These are phyloP conservation scores for Saimiri boliviensis DNA, from an alignment of 2,113 vertebrate species.

Conservation along the genomic window DNA sequence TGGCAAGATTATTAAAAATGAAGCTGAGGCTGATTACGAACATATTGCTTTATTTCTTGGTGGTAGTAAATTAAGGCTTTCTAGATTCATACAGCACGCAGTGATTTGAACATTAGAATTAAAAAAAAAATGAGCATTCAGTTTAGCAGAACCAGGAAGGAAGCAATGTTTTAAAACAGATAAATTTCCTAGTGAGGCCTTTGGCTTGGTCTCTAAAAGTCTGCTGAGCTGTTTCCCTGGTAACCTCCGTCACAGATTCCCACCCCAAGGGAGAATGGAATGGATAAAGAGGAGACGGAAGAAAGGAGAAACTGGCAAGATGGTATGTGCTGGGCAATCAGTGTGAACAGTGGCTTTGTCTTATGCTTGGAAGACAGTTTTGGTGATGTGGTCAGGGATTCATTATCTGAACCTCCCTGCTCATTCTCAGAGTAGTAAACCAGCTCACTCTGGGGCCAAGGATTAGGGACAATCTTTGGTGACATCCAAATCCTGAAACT, in stretches of 20 bases:
- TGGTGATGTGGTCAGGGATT: conserved; percentile 33
- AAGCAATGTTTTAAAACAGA: conserved; percentile 77
- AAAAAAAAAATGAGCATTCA: conserved; percentile 80
- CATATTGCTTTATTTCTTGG: conserved; percentile 89
- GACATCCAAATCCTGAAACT: neutral
- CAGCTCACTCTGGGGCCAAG: neutral
- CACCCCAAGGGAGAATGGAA: conserved; percentile 34
- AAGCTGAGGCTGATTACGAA: conserved; percentile 76
- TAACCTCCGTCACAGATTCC: conserved; percentile 62
- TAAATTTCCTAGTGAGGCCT: conserved; percentile 77
- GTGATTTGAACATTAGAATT: conserved; percentile 85
- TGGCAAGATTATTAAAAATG: conserved; percentile 1
- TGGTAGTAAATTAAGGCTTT: conserved; percentile 89
- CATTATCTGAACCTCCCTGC: neutral
- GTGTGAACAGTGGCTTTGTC: conserved; percentile 50
- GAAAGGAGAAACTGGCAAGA: conserved; percentile 4
- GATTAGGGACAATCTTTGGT: conserved; percentile 20
- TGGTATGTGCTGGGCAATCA: conserved; percentile 34
- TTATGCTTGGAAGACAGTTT: conserved; percentile 62
- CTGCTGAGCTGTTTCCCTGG: conserved; percentile 74
- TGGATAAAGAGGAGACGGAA: conserved; percentile 29
- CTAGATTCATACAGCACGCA: conserved; percentile 86
- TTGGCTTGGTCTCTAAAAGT: conserved; percentile 75
- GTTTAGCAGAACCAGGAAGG: conserved; percentile 82
- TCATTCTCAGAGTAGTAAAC: neutral